Evolutionary conservation across 2,888 invertebrate species (phyloP), one percentile per base, ranked within the genome.

Genomic region (Dryomyza anilis): DNA sequence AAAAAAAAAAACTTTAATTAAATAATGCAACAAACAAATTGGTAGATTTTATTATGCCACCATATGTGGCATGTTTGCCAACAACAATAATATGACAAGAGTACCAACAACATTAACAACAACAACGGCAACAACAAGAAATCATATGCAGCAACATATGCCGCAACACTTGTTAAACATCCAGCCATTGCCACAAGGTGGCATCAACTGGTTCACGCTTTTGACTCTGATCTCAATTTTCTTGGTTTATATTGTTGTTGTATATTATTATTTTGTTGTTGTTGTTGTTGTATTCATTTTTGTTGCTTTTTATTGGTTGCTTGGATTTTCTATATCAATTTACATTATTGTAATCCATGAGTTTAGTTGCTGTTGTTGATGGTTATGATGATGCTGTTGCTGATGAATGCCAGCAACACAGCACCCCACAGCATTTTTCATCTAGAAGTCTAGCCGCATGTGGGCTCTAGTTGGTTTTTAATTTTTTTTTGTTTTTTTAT

Each of bases 141-240:
- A 43, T 43, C 43, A 29, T n/a, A 25, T 14, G 4, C 50, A 50
- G 27, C 50, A n/a, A 36, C 23, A 10, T 55, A 23, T 21, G n/a
- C 36, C 36, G 25, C 55, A 55, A 33, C 21, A 36, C 21, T 55
- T n/a, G n/a, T n/a, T n/a, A n/a, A n/a, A n/a, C n/a, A n/a, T n/a
- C n/a, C n/a, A n/a, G n/a, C n/a, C n/a, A n/a, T 55, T 29, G 53
- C 21, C 21, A 21, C 53, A 30, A 19, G 53, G 53, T 33, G 36
- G 55, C 21, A 55, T 55, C 55, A 55, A 55, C 33, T 55, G 36
- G 39, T 57, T 59, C 59, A 33, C 46, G 46, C 59, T 46, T 59
- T 48, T 59, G 59, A 48, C 59, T 48, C 46, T 48, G 59, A 46
- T 48, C 59, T 59, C 33, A 25, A 59, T 59, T 59, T 59, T 21